Base-by-base conservation (phyloP, 2,888 invertebrate species). In the Incurvaria masculella region DNA sequence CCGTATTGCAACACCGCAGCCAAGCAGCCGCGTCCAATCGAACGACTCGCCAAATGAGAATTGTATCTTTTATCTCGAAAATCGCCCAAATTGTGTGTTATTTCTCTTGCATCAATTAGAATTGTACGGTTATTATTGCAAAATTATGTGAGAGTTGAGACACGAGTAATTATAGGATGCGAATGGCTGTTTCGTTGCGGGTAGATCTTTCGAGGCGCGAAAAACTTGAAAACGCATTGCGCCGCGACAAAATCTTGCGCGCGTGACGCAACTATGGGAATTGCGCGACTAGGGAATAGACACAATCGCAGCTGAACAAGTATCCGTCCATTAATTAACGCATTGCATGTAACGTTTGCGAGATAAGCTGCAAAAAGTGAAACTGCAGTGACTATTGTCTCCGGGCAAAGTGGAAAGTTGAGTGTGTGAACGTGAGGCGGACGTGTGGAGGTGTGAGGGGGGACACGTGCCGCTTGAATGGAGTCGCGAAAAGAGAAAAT, bases 351-450 rank as follows among this genome's bases (percentile, higher is more conserved):
- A 33, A n/a, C 14, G 4, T 33, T 14, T 33, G 14, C 8, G 10
- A 6, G 5, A 23, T 23, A 33, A 33, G 8, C 33, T 14, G 14
- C 33, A 76, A 76, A 71, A 68, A 73, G 75, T 72, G 75, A 78
- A 76, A 76, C 69, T 61, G 62, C 68, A 70, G 67, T 61, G 65
- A 56, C 68, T 54, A 76, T 78, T 78, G 76, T 76, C 60, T 66
- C 55, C 51, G 56, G 66, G 64, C 69, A 73, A 73, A 74, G 56
- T 66, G 64, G 69, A 73, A 73, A 74, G 73, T 72, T 67, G 55
- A 56, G 59, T 66, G 72, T 75, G 75, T 65, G 75, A 72, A 33
- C 33, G 63, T 59, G 55, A 55, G 57, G 58, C 58, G n/a, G n/a
- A n/a, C n/a, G n/a, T n/a, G n/a, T n/a, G n/a, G n/a, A n/a, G n/a